Conservation (phyloP, 2,113 vertebrate genomes). For the Phyllostomus hastatus region DNA sequence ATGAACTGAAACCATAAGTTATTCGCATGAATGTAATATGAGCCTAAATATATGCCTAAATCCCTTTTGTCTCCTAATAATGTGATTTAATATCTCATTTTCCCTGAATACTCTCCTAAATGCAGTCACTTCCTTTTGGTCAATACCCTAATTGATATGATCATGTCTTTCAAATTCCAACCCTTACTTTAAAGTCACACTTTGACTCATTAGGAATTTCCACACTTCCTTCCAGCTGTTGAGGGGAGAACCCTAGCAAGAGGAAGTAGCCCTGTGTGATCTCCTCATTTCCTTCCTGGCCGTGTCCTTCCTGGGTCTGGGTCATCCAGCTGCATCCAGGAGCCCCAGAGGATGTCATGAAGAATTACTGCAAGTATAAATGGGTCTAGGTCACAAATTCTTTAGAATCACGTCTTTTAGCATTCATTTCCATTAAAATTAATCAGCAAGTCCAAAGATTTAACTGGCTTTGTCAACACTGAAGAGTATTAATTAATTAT, state of each 20-base stretch:
- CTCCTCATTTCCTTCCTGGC: constrained; percentile 54
- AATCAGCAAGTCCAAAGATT: neutral
- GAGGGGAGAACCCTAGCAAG: neutral
- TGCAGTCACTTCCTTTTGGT: constrained; percentile 11
- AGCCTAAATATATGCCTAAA: neutral
- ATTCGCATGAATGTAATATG: neutral
- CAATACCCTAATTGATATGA: constrained; percentile 37
- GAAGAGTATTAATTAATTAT: neutral
- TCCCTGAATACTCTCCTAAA: neutral
- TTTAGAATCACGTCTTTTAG: neutral
- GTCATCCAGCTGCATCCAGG: constrained; percentile 67
- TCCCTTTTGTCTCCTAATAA: neutral
- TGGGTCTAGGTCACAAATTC: neutral
- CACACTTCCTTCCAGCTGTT: constrained; percentile 52
- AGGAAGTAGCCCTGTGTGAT: constrained; percentile 34
- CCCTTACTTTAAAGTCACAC: constrained; percentile 46
- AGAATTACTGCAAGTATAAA: neutral
- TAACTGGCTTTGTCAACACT: neutral
- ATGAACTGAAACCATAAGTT: constrained; percentile 44
- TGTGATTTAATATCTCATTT: neutral
- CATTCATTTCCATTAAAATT: neutral
- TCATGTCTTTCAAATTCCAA: neutral
- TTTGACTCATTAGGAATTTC: constrained; percentile 56
- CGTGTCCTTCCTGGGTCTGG: constrained; percentile 37
- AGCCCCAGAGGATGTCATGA: constrained; percentile 21